These are phyloP conservation scores for Oncorhynchus kisutch DNA, from an alignment of 2,113 vertebrate species.

Conservation along the genomic window DNA sequence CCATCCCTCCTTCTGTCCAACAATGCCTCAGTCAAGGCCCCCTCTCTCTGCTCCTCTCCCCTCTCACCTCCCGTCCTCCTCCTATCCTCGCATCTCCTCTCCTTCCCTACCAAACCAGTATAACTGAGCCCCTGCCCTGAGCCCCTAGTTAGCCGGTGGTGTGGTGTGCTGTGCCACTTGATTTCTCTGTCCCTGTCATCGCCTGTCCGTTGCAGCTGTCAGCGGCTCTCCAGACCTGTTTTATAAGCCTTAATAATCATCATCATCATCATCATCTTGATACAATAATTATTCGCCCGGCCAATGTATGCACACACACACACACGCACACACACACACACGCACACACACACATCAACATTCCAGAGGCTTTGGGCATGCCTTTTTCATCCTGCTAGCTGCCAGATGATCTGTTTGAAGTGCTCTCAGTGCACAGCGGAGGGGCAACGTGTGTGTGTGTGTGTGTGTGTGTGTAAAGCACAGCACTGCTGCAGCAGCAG, in stretches of 20 bases:
- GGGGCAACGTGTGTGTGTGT: not conserved
- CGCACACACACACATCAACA: not conserved
- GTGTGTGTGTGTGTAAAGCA: not conserved
- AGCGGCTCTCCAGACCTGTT: conserved; percentile 30
- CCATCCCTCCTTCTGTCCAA: no score
- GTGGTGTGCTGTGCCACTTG: conserved; percentile 49
- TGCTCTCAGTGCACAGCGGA: not conserved
- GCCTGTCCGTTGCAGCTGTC: conserved; percentile 58
- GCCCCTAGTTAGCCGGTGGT: conserved; percentile 38
- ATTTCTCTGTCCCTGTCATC: conserved; percentile 46
- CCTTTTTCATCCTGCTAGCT: conserved; percentile 7
- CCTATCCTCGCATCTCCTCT: not conserved
- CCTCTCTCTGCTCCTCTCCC: not conserved
- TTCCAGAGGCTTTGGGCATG: not conserved
- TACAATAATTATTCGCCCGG: conserved; percentile 10
- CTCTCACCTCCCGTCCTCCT: not conserved
- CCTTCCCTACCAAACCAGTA: conserved; percentile 21
- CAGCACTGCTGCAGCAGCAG: no score
- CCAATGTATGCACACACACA: not conserved
- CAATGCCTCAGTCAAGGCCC: no score
- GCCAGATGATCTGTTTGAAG: conserved; percentile 16
- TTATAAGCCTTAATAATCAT: not conserved
- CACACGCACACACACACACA: conserved; percentile 8
- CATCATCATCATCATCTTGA: conserved; percentile 19
- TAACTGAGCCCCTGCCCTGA: conserved; percentile 20